Percentiles rank a stretch among this genome's conserved stretches.
These are phyloP conservation scores for Tragelaphus oryx DNA, from an alignment of 2,797 vertebrate species.

Conservation along the genomic window DNA sequence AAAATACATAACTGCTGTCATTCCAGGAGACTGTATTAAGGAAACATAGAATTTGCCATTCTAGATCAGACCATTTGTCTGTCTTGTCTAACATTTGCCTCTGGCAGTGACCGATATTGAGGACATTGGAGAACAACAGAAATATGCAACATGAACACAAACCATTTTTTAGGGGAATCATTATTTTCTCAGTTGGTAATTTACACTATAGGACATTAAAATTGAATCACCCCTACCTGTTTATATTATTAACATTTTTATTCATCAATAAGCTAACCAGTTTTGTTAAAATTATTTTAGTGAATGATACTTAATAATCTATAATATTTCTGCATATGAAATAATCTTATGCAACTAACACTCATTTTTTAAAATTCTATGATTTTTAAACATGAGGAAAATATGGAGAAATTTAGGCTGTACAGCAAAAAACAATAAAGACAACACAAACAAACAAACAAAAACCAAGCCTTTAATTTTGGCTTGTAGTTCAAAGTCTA, in stretches of 20 bases:
- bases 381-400: not conserved
- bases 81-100: constrained; percentile 58
- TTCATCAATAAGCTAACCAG: constrained; percentile 26
- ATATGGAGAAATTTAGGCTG: not conserved
- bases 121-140: constrained; percentile 8
- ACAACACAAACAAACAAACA: not conserved
- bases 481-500: not conserved
- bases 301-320: not conserved
- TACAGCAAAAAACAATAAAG: not conserved
- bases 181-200: constrained; percentile 53
- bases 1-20: constrained; percentile 79
- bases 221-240: not conserved
- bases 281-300: constrained; percentile 28
- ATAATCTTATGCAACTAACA: not conserved
- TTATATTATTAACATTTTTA: constrained; percentile 41
- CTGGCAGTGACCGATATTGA: constrained; percentile 51
- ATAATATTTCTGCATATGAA: not conserved
- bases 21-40: constrained; percentile 65
- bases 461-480: not conserved
- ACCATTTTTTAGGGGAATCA: constrained; percentile 27
- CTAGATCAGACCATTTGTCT: constrained; percentile 68
- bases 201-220: not conserved
- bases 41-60: constrained; percentile 74
- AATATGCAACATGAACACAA: not conserved
- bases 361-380: not conserved